These are phyloP conservation scores for Hucho hucho DNA, from an alignment of 2,113 vertebrate species.

Conservation along the genomic window DNA sequence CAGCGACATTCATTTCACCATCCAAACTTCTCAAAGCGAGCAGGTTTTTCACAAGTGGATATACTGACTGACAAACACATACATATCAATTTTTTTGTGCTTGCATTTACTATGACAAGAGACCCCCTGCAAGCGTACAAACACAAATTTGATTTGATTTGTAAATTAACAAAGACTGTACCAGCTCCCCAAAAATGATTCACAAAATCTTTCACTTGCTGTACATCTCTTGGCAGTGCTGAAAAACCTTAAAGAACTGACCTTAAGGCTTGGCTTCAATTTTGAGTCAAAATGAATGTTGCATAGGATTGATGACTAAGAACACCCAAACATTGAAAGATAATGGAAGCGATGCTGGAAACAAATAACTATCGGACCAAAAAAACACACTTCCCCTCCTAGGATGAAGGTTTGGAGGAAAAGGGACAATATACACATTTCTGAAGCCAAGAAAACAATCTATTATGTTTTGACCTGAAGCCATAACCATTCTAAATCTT, in stretches of 20 bases:
- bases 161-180: slow-evolving; percentile 50
- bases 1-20: slow-evolving; percentile 63
- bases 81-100: slow-evolving; percentile 74
- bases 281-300: slow-evolving; percentile 77
- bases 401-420: neutral
- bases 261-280: slow-evolving; percentile 71
- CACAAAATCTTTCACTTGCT: slow-evolving; percentile 71
- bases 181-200: slow-evolving; percentile 51
- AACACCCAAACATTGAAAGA: slow-evolving; percentile 40
- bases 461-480: slow-evolving; percentile 14
- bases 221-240: slow-evolving; percentile 75
- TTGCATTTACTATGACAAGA: slow-evolving; percentile 71
- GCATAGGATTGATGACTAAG: slow-evolving; percentile 83
- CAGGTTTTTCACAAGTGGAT: slow-evolving; percentile 59
- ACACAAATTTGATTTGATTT: slow-evolving; percentile 12
- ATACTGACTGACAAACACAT: slow-evolving; percentile 21
- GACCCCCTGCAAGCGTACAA: slow-evolving; percentile 67
- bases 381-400: neutral
- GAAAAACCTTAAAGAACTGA: slow-evolving; percentile 60
- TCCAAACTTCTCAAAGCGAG: slow-evolving; percentile 45
- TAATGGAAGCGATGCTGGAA: slow-evolving; percentile 25
- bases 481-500: slow-evolving; percentile 26
- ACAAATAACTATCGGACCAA: slow-evolving; percentile 4
- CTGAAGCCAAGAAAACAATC: slow-evolving; percentile 16
- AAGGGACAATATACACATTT: slow-evolving; percentile 18